Evolutionary conservation across 2,113 vertebrate genomes (phyloP).

Genomic region (Ahaetulla prasina): DNA sequence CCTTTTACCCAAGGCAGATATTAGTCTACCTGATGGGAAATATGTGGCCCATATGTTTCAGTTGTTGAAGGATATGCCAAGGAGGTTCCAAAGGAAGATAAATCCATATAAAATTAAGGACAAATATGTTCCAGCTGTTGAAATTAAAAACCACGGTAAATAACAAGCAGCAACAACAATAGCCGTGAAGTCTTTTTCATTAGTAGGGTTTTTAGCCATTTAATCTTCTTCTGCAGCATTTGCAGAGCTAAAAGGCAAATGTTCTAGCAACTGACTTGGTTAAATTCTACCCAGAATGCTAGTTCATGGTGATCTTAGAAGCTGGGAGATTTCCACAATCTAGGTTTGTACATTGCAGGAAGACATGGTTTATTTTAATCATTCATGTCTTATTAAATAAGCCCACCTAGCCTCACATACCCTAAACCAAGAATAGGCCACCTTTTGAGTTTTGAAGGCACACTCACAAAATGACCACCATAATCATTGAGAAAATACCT

Average conservation of each 20-base stretch:
- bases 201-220: conserved; percentile 1
- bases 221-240: conserved; percentile 29
- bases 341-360: background rate
- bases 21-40: conserved; percentile 17
- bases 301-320: background rate
- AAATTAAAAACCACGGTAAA: conserved; percentile 16
- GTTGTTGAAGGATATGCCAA: background rate
- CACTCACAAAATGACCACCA: background rate
- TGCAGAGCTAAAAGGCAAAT: background rate
- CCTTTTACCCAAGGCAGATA: background rate
- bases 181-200: background rate
- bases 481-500: background rate
- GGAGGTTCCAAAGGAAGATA: conserved; percentile 1
- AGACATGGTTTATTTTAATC: background rate
- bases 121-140: background rate
- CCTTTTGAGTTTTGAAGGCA: background rate
- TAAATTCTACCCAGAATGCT: background rate
- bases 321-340: background rate
- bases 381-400: background rate
- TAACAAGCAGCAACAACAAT: background rate
- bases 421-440: background rate
- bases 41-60: background rate
- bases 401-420: background rate
- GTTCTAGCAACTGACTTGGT: background rate
- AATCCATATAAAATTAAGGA: conserved; percentile 18